Percentiles rank a stretch among this genome's conserved stretches.
These are phyloP conservation scores for Laupala kohalensis DNA, from an alignment of 1,140 invertebrate species.

Conservation along the genomic window DNA sequence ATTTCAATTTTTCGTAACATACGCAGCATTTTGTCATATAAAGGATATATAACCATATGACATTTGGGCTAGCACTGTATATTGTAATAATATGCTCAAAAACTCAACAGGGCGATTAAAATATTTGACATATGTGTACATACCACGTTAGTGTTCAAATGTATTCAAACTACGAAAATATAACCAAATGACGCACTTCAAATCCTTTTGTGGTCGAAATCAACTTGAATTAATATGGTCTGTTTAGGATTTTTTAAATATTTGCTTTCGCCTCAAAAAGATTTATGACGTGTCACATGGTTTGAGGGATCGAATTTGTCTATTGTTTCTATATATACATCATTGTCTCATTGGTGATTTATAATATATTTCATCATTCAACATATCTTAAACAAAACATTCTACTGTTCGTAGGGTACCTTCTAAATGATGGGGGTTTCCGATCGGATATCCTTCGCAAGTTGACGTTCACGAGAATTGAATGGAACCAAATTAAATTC, in stretches of 20 bases:
- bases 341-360: neutral
- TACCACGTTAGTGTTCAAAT: neutral
- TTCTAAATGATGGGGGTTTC: neutral
- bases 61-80: neutral
- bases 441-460: neutral
- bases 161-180: neutral
- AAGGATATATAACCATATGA: neutral
- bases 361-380: neutral
- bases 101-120: neutral
- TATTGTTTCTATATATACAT: neutral
- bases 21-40: neutral
- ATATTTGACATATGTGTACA: neutral
- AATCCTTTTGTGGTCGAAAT: neutral
- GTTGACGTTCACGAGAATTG: too few relatives aligned
- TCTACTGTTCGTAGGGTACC: neutral
- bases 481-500: neutral
- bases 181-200: neutral
- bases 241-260: neutral
- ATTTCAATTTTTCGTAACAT: neutral
- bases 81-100: neutral
- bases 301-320: neutral
- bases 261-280: neutral
- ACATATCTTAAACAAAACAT: neutral
- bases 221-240: neutral
- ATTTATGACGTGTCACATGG: neutral